These are phyloP conservation scores for Centruroides sculpturatus DNA, from an alignment of 1,140 invertebrate species.

Conservation along the genomic window DNA sequence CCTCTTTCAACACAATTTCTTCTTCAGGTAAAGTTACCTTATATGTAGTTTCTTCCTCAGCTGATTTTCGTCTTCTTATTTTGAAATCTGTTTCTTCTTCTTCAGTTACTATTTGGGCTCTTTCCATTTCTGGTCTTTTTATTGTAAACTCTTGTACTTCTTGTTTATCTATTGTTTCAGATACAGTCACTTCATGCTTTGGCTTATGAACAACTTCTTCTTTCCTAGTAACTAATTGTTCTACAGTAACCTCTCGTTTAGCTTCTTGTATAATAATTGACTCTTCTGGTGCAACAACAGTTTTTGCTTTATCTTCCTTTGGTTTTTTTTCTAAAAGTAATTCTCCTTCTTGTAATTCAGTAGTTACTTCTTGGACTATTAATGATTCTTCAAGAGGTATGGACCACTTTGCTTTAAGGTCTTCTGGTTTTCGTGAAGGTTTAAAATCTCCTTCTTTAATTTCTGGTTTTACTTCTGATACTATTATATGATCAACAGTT, in stretches of 20 bases:
- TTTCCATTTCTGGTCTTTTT: slow-evolving; percentile 6
- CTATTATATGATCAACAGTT: slow-evolving; percentile 11
- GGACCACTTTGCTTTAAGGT: slow-evolving; percentile 6
- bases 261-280: neutral
- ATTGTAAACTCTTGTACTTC: slow-evolving; percentile 4
- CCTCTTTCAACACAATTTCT: neutral
- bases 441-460: slow-evolving; percentile 10
- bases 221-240: neutral
- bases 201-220: neutral
- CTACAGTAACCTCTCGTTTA: slow-evolving; percentile 4
- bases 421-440: slow-evolving; percentile 2
- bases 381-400: slow-evolving; percentile 13
- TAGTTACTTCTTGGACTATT: slow-evolving; percentile 4
- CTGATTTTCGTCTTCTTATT: neutral
- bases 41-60: neutral
- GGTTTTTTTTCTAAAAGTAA: slow-evolving; percentile 2
- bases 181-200: neutral
- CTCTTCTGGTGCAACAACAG: slow-evolving; percentile 2
- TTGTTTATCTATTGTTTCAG: slow-evolving; percentile 1
- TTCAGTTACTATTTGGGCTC: slow-evolving; percentile 1
- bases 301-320: slow-evolving; percentile 7
- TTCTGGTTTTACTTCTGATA: slow-evolving; percentile 15
- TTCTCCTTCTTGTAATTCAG: slow-evolving; percentile 12
- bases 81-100: slow-evolving; percentile 4
- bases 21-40: no score